These are phyloP conservation scores for Pangasianodon gigas DNA, from an alignment of 2,113 vertebrate genomes.

Conservation along the genomic window DNA sequence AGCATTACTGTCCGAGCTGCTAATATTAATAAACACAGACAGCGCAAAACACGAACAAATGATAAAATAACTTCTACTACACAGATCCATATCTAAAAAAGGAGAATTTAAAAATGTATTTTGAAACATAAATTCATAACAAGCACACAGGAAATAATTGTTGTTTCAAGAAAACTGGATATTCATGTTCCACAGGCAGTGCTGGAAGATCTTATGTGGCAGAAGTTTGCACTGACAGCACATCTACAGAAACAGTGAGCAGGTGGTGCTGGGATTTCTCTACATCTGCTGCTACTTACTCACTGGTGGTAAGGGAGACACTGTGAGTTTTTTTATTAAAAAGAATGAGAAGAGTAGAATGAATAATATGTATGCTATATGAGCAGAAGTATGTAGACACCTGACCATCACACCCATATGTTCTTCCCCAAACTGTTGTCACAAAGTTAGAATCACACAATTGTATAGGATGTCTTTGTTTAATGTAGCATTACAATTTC, in stretches of 20 bases:
- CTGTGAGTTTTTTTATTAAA: background rate
- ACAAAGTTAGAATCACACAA: background rate
- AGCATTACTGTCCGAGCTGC: background rate
- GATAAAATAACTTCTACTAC: background rate
- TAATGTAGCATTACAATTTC: background rate
- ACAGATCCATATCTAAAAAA: background rate
- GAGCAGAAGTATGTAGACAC: background rate
- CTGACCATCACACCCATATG: background rate
- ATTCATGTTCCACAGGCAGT: background rate
- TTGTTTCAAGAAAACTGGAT: background rate
- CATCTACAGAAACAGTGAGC: slow-evolving; percentile 3
- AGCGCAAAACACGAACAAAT: background rate
- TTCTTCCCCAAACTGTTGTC: background rate
- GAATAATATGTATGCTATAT: background rate
- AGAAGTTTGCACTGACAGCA: background rate
- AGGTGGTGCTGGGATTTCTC: background rate
- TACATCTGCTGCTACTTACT: background rate
- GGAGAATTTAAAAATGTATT: background rate
- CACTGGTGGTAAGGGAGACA: background rate
- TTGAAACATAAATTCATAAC: background rate
- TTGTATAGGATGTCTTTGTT: background rate
- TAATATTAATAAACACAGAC: background rate
- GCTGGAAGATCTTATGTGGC: slow-evolving; percentile 2
- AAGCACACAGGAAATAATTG: background rate
- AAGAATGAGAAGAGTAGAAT: background rate